Evolutionary conservation across 2,888 invertebrate species (phyloP), one percentile per base, ranked within the genome.

Genomic region (Xylocampa areola): DNA sequence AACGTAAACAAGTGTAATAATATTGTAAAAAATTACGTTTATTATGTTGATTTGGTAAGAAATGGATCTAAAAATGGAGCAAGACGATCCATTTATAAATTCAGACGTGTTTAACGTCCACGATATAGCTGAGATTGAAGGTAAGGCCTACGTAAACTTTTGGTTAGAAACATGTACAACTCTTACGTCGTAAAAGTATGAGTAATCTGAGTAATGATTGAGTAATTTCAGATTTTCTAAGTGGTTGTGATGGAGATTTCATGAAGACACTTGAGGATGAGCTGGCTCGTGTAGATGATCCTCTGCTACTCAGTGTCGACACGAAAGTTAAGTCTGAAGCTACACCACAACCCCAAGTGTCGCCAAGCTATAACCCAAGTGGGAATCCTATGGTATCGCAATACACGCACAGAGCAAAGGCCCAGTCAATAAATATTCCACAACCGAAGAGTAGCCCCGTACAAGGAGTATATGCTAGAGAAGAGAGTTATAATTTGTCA

Each of bases 41-140:
- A 30, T 7, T 59, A 8, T 21, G 60, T 63, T 45, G 53, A 59
- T 30, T 44, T 17, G 3, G 21, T 8, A 13, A 33, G 0, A 51
- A 59, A 64, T 60, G 45, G 52, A 69, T 37, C 7, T 35, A 37
- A 80, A 63, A 47, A 92, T 92, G 92, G 92, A 92, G 14, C 82
- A 84, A 44, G 88, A 89, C 33, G 92, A 92, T 73, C 76, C 86
- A 37, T 88, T 93, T 68, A 81, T 91, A 66, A 91, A 86, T 74
- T 84, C 88, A 68, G 95, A 95, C 76, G 95, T 95, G 47, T 96
- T 96, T 81, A 96, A 95, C 86, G 91, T 96, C 25, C 95, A 95
- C 65, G 96, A 96, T 80, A 94, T 96, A 37, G 94, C 95, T 73
- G 96, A 96, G 82, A 94, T 96, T 70, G 96, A 96, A 89, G 96